Conservation (phyloP, 2,113 vertebrate genomes). For the Mustela nigripes region DNA sequence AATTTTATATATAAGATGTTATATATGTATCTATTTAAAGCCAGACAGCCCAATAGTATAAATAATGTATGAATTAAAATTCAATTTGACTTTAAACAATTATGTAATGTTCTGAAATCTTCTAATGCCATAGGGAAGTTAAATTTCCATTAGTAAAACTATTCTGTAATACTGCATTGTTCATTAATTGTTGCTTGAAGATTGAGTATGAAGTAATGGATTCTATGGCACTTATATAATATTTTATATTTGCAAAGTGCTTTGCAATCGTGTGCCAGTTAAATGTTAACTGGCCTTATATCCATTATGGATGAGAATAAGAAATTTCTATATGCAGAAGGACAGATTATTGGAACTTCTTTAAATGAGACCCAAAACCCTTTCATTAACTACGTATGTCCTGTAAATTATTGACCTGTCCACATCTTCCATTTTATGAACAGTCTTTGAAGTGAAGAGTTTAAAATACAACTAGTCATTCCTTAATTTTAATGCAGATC, state of each 20-base stretch:
- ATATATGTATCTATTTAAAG: constrained; percentile 36
- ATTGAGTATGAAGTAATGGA: constrained; percentile 71
- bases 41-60: constrained; percentile 63
- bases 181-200: constrained; percentile 84
- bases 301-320: constrained; percentile 69
- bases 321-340: constrained; percentile 61
- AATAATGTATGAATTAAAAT: constrained; percentile 73
- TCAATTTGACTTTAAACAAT: constrained; percentile 66
- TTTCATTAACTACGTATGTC: constrained; percentile 67
- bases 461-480: constrained; percentile 57
- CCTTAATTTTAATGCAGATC: constrained; percentile 63
- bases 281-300: constrained; percentile 71
- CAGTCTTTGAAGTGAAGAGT: constrained; percentile 60
- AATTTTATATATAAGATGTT: constrained; percentile 27
- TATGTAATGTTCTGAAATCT: constrained; percentile 69
- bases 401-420: constrained; percentile 68
- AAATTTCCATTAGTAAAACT: constrained; percentile 79
- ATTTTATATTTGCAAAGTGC: constrained; percentile 79
- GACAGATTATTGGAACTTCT: constrained; percentile 63
- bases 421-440: constrained; percentile 61
- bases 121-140: constrained; percentile 70
- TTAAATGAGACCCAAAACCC: constrained; percentile 32
- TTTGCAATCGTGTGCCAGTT: constrained; percentile 69
- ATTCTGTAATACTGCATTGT: constrained; percentile 74
- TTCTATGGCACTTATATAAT: constrained; percentile 72